Evolutionary conservation across 1,140 invertebrate genomes (phyloP), one percentile per base, ranked within the genome.

Genomic region (Acromyrmex echinatior): DNA sequence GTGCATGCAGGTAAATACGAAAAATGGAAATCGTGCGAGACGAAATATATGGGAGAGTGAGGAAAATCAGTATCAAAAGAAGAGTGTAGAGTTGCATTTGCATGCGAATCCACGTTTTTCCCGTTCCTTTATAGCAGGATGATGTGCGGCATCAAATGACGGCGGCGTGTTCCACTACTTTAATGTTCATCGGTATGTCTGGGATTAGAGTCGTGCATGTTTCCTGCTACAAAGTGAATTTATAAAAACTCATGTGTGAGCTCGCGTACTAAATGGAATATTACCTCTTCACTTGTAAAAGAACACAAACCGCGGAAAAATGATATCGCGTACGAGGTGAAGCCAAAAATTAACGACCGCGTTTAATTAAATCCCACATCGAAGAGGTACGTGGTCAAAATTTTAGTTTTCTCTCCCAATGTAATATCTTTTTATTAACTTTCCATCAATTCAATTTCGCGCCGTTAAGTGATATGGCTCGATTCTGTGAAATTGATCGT

Each of bases 61-160:
- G 45, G 49, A 79, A 79, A 84, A 91, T 86, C 31, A 21, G 81
- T 87, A 73, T 90, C 89, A 90, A 90, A 90, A 89, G 87, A 81
- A 68, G 35, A 77, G 58, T 66, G 90, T 92, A 70, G 84, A 80
- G 89, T 86, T 91, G 81, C 86, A 92, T 92, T 93, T 92, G 80
- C 79, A 88, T 80, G 71, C 70, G 31, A 14, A 31, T 28, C 35
- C 51, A 76, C 68, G 77, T 68, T 76, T 45, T 28, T 21, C 56
- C 39, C 25, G 66, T 65, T 35, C 21, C 60, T 60, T 9, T 35
- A 25, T 53, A 35, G 28, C 45, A 53, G 51, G 14, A 77, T 76
- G 63, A 78, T 62, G 25, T 51, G 63, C 12, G 35, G 77, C 84
- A 87, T 87, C 88, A 89, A 90, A 82, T 86, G 88, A 87, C 77